phyloP scores from a whole-genome alignment of 2,888 invertebrate genomes.

The Nebria salina region DNA sequence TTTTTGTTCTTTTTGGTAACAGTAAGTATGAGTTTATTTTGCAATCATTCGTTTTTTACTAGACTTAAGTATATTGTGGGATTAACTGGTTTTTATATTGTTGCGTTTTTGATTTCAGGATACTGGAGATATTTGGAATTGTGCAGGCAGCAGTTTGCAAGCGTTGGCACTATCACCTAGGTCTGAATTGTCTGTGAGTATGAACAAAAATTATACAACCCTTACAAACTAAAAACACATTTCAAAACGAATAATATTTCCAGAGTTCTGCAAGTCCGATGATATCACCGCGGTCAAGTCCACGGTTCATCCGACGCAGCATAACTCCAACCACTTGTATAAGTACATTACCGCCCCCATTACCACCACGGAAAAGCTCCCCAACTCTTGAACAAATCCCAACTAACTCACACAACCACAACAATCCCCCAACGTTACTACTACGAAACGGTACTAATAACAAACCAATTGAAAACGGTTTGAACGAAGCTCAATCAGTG shows the following conservation, averaged over 20 bases:
- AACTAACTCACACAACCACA: conserved; percentile 45
- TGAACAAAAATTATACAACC: background rate
- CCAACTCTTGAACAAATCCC: conserved; percentile 61
- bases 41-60: conserved; percentile 12
- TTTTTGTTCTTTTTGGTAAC: conserved; percentile 27
- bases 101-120: conserved; percentile 60
- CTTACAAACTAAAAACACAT: background rate
- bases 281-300: conserved; percentile 70
- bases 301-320: conserved; percentile 62
- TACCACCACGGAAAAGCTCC: conserved; percentile 71
- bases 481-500: conserved; percentile 58
- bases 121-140: conserved; percentile 64
- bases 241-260: background rate
- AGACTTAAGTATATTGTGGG: conserved; percentile 17
- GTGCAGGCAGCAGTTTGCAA: conserved; percentile 64
- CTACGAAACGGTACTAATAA: conserved; percentile 35
- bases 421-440: conserved; percentile 44
- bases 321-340: conserved; percentile 58
- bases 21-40: conserved; percentile 31
- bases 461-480: conserved; percentile 49
- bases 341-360: conserved; percentile 66
- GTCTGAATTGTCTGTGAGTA: conserved; percentile 63
- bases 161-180: conserved; percentile 66
- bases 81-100: background rate
- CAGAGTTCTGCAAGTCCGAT: conserved; percentile 66